Base-by-base conservation (phyloP, 2,113 vertebrate species). In the Pollachius pollachius region DNA sequence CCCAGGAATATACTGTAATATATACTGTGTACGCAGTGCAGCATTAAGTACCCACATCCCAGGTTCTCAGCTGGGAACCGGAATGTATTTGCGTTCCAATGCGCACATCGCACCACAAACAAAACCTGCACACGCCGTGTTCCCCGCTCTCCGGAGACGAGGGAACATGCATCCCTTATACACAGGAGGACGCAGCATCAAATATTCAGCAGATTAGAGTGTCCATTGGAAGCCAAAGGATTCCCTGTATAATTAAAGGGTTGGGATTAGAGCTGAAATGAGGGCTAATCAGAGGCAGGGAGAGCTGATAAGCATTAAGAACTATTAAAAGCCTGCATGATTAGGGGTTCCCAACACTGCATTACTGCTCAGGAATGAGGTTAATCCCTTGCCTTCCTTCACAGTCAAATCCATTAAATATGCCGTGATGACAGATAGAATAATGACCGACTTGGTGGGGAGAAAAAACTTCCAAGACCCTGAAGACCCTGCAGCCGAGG, bases 221-320 rank as follows among this genome's bases (percentile, higher is more conserved):
- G 68, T 84, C 78, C 78, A 81, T 85, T n/a, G 54, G 84, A 73
- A 82, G 87, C 73, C 82, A 77, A 78, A 85, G 81, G 83, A 85
- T 90, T 84, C 84, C 73, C 79, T 79, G 76, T 84, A 88, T 91
- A 92, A 91, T 91, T 89, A 90, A 81, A 76, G 80, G 79, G 78
- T 82, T 54, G 9, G 78, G 84, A 89, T 88, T 89, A 89, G 87
- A 77, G 81, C 65, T 76, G 84, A 82, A 84, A 81, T 34, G 72
- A 62, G 67, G 78, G 65, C 78, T 88, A 88, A 90, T 88, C 82
- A 88, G 62, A 80, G 52, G 76, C 74, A 74, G 78, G 78, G 84
- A 86, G 62, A 37, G 69, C 62, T 87, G 84, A 89, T 88, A 90
- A 90, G 84, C 73, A 77, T 75, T 87, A 84, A 48, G 74, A 87